phyloP scores from a whole-genome alignment of 2,888 invertebrate species.

The Sympetrum striolatum region DNA sequence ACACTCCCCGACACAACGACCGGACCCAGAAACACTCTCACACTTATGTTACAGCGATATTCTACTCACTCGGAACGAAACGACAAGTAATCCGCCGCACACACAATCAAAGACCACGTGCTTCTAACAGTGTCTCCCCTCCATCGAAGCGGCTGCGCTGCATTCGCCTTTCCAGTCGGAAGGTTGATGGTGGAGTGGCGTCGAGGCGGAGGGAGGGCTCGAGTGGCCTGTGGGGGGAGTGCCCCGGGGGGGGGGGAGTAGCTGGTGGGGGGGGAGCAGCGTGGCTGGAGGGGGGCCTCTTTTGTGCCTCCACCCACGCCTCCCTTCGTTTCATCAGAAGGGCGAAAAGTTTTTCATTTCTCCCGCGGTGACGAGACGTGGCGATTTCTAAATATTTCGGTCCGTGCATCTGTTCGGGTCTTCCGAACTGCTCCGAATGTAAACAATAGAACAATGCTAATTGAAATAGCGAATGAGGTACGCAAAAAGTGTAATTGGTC shows the following conservation, averaged over 20 bases:
- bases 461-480: too few relatives aligned
- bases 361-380: too few relatives aligned
- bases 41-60: background rate
- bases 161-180: background rate
- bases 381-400: too few relatives aligned
- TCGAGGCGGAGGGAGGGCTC: slow-evolving; percentile 44
- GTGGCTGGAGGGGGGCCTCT: slow-evolving; percentile 47
- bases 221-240: too few relatives aligned
- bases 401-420: too few relatives aligned
- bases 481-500: too few relatives aligned
- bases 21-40: background rate
- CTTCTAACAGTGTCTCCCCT: background rate
- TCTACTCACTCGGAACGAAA: background rate
- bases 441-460: too few relatives aligned
- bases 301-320: slow-evolving; percentile 20
- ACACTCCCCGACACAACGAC: background rate
- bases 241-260: background rate
- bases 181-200: slow-evolving; percentile 49
- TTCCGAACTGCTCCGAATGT: too few relatives aligned
- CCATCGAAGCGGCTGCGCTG: slow-evolving; percentile 6
- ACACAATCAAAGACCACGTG: background rate
- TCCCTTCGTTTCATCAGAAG: too few relatives aligned
- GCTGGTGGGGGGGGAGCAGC: slow-evolving; percentile 45
- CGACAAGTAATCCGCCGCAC: background rate
- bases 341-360: too few relatives aligned